A percentile compares a stretch with the other conserved stretches of the same genome.
phyloP scores from a whole-genome alignment of 2,113 vertebrate species.

The Madoqua kirkii region DNA sequence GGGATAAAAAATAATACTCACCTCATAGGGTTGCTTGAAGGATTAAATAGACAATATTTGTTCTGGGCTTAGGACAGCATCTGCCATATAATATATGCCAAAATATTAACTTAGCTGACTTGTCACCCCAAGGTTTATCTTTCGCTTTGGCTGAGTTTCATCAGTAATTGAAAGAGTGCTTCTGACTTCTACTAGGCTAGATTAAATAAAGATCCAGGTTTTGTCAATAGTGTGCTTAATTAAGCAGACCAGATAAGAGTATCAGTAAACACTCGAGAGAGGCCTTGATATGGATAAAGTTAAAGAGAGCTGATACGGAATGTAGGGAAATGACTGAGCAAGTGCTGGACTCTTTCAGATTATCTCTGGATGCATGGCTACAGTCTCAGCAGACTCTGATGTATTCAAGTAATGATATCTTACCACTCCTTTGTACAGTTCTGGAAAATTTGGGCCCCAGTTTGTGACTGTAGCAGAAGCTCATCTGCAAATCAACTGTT shows the following conservation, averaged over 20 bases:
- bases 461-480: background rate
- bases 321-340: background rate
- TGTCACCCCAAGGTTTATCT: background rate
- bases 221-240: constrained; percentile 54
- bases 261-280: constrained; percentile 36
- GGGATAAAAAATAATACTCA: background rate
- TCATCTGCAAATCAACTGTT: background rate
- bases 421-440: background rate
- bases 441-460: background rate
- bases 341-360: background rate
- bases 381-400: background rate
- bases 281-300: constrained; percentile 14
- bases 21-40: background rate
- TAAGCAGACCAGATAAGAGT: constrained; percentile 40
- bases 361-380: background rate
- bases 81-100: background rate
- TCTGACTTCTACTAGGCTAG: constrained; percentile 17
- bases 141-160: background rate
- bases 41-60: background rate
- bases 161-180: background rate
- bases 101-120: background rate
- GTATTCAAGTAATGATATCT: background rate
- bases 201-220: constrained; percentile 53
- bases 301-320: background rate
- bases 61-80: background rate